Conservation (phyloP, 2,797 vertebrate genomes). For the Molossus molossus region DNA sequence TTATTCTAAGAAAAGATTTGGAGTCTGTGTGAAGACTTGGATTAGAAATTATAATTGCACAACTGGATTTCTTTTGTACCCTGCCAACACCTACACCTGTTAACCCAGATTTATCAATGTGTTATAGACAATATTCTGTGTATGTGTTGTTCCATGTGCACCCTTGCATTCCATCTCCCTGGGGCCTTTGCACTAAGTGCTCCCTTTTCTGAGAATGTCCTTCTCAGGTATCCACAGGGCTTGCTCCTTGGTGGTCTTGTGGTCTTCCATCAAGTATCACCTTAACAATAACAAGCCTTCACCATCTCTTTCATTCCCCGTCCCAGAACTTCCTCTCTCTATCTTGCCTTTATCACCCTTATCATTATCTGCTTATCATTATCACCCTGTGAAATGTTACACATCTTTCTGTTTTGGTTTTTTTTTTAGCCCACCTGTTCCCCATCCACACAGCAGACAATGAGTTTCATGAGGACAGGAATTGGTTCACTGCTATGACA, state of each 20-base stretch:
- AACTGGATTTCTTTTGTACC: background rate
- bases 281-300: background rate
- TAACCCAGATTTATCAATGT: background rate
- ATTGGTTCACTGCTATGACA: background rate
- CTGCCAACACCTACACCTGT: background rate
- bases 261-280: background rate
- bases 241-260: background rate
- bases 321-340: background rate
- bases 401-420: background rate
- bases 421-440: background rate
- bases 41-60: background rate
- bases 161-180: fast-evolving
- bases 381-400: background rate
- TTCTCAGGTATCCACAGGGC: background rate
- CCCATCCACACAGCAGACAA: background rate
- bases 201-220: background rate
- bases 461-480: no score
- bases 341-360: background rate
- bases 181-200: fast-evolving
- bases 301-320: background rate
- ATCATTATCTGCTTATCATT: background rate
- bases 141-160: background rate
- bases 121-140: background rate
- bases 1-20: background rate
- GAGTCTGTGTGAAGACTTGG: background rate